Evolutionary conservation across 2,888 invertebrate genomes (phyloP).

Genomic region (Cybosia mesomella): DNA sequence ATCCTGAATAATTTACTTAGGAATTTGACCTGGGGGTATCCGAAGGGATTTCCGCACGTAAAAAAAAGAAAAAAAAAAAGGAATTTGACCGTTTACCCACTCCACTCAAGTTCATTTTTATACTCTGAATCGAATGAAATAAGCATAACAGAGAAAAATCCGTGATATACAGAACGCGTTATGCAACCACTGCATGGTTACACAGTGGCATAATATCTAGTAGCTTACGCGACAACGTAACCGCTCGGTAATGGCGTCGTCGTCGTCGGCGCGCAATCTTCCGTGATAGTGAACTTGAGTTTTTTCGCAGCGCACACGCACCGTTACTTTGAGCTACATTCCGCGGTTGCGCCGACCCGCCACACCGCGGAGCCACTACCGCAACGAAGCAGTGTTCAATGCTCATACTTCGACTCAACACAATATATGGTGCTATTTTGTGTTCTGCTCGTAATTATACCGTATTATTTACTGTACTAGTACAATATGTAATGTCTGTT

Average conservation of each 20-base stretch:
- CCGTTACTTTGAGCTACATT: slow-evolving; percentile 86
- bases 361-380: slow-evolving; percentile 73
- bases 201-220: slow-evolving; percentile 65
- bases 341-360: slow-evolving; percentile 73
- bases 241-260: slow-evolving; percentile 74
- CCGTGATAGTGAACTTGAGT: slow-evolving; percentile 86
- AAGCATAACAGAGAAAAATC: slow-evolving; percentile 24
- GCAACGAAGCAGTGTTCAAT: slow-evolving; percentile 53
- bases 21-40: too few relatives aligned
- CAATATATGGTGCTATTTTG: slow-evolving; percentile 52
- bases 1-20: background rate
- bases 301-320: slow-evolving; percentile 80
- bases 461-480: slow-evolving; percentile 27
- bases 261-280: slow-evolving; percentile 76
- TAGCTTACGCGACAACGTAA: slow-evolving; percentile 75
- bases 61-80: too few relatives aligned
- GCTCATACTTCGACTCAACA: slow-evolving; percentile 47
- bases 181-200: slow-evolving; percentile 67
- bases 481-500: background rate
- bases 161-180: slow-evolving; percentile 56
- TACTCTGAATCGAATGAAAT: background rate
- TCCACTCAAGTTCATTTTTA: background rate
- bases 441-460: slow-evolving; percentile 35
- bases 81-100: background rate
- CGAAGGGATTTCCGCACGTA: too few relatives aligned